Base-by-base conservation (phyloP, 1,140 invertebrate species). In the Papilio aristodemus region DNA sequence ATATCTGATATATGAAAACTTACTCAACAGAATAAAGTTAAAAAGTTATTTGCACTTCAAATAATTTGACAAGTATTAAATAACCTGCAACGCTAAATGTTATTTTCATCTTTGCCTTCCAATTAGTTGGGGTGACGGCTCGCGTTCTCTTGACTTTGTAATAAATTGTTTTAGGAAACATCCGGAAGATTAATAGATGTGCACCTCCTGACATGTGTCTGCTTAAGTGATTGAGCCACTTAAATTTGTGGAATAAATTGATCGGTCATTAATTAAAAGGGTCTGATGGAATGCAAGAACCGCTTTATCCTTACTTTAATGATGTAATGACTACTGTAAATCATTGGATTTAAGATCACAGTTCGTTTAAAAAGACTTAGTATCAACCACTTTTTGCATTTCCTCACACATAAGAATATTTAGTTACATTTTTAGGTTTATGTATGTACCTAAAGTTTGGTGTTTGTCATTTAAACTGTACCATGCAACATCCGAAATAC, bases 91-190 rank as follows among this genome's bases (percentile, higher is more conserved):
- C 68, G 62, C 69, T 69, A 62, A 39, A 43, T 41, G 11, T 22
- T 60, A 27, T 46, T 37, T 68, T 14, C 25, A 50, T 63, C 39
- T 54, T 36, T 36, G 25, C 39, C 50, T 76, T 77, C 76, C 76
- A 85, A 87, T 87, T 86, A 79, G 76, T 76, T 71, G 71, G 75
- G 74, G 77, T 74, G 70, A 73, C 69, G 79, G 77, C 77, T 78
- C 74, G 70, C 71, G 77, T 77, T 73, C 78, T 77, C 72, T 77
- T 79, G 83, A 81, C 80, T 72, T 57, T 50, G 81, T 87, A 78
- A 89, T 86, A 87, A 90, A 90, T 90, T 87, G 88, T 87, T 88
- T 86, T 71, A 81, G 84, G 85, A 78, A 87, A 84, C 82, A 86
- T 84, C 78, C 74, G 69, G 70, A 86, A 87, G 88, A 90, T 90